These are phyloP conservation scores for Haemorhous mexicanus DNA, from an alignment of 2,113 vertebrate genomes.

Conservation along the genomic window DNA sequence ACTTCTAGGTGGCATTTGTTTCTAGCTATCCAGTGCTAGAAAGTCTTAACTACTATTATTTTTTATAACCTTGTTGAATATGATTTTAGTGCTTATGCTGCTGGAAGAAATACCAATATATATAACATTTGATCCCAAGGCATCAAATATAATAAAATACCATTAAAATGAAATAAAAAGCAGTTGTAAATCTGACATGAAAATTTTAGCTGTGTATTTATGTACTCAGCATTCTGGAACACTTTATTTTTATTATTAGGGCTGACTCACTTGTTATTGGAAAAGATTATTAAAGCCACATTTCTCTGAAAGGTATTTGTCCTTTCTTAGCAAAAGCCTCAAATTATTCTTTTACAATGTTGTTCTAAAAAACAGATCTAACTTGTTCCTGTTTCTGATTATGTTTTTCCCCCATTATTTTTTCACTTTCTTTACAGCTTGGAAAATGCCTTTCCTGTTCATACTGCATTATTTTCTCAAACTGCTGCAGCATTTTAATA, in stretches of 20 bases:
- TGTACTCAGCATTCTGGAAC: background rate
- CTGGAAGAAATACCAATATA: background rate
- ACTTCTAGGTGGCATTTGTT: background rate
- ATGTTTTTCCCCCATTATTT: background rate
- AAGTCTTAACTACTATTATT: background rate
- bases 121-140: background rate
- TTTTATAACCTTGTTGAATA: background rate
- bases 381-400: background rate
- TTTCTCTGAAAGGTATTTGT: background rate
- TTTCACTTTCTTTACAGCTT: background rate
- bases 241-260: background rate
- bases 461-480: background rate
- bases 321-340: background rate
- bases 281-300: slow-evolving; percentile 7
- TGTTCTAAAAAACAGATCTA: background rate
- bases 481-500: background rate
- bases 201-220: background rate
- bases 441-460: background rate
- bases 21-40: background rate
- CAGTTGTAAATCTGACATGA: background rate
- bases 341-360: background rate
- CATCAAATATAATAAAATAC: background rate
- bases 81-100: background rate
- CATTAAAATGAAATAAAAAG: background rate
- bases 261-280: background rate